These are phyloP conservation scores for Lepidurus packardi DNA, from an alignment of 1,140 invertebrate species.

Conservation along the genomic window DNA sequence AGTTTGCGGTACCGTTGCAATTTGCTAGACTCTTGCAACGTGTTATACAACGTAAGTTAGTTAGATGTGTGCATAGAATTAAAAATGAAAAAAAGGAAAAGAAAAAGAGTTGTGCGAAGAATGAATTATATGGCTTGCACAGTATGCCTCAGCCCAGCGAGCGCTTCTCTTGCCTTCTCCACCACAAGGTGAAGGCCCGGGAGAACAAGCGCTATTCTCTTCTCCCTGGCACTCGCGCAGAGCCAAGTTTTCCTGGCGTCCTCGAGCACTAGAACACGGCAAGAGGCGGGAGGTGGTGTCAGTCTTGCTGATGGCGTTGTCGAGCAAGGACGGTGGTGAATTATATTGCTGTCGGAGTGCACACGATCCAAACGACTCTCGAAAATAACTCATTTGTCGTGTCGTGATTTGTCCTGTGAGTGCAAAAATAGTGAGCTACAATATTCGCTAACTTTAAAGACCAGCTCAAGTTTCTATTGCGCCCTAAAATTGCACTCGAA, in stretches of 20 bases:
- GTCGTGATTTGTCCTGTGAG: too few relatives aligned
- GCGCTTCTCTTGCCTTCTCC: not conserved
- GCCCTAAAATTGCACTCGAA: too few relatives aligned
- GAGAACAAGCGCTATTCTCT: not conserved
- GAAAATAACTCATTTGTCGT: too few relatives aligned
- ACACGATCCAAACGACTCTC: too few relatives aligned
- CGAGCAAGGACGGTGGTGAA: not conserved
- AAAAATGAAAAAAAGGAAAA: not conserved
- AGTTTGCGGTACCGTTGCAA: constrained; percentile 9
- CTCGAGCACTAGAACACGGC: not conserved
- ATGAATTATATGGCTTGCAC: not conserved
- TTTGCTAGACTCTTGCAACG: not conserved
- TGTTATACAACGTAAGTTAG: not conserved
- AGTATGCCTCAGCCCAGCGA: not conserved
- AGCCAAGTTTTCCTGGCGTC: not conserved
- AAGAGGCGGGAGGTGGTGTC: not conserved
- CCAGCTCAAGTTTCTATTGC: too few relatives aligned
- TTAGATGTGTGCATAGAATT: not conserved
- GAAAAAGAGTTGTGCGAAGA: not conserved
- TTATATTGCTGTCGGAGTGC: not conserved
- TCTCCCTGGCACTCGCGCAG: not conserved
- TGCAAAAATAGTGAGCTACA: too few relatives aligned
- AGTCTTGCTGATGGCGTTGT: not conserved
- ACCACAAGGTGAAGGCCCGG: constrained; percentile 13
- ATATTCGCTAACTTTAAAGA: too few relatives aligned